A percentile compares a stretch with the other conserved stretches of the same genome.
These are phyloP conservation scores for Sorex fumeus DNA, from an alignment of 2,113 vertebrate species.

Conservation along the genomic window DNA sequence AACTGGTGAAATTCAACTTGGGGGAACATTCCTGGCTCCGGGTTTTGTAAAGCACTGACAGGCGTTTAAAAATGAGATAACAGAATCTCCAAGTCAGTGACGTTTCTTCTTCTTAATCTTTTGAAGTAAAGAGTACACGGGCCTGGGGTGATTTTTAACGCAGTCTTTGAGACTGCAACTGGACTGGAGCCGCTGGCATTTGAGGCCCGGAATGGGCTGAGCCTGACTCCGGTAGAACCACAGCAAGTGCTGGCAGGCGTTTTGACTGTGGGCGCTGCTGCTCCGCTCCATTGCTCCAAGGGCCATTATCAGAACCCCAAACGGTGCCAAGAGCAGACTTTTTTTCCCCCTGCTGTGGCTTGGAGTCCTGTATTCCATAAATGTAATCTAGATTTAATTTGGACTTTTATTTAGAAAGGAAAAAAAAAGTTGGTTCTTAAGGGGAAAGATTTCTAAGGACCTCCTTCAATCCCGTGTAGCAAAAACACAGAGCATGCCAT, in stretches of 20 bases:
- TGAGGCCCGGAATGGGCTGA: background rate
- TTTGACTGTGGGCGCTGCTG: background rate
- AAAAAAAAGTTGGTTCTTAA: constrained; percentile 68
- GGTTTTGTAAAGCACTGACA: constrained; percentile 61
- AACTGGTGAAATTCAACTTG: constrained; percentile 38
- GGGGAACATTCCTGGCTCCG: constrained; percentile 62
- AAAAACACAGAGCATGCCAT: constrained; percentile 83
- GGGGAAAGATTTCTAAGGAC: constrained; percentile 62
- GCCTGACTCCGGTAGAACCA: background rate
- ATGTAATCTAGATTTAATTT: constrained; percentile 74
- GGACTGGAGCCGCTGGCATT: background rate
- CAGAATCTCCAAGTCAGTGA: background rate
- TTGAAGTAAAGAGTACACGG: constrained; percentile 50
- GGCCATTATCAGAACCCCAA: constrained; percentile 33
- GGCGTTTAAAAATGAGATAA: background rate
- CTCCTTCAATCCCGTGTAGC: constrained; percentile 71
- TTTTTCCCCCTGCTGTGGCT: constrained; percentile 42
- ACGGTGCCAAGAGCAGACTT: constrained; percentile 30
- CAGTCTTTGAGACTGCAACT: constrained; percentile 12
- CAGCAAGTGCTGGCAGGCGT: background rate
- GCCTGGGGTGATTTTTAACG: constrained; percentile 19
- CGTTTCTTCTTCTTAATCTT: constrained; percentile 38
- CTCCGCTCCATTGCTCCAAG: background rate
- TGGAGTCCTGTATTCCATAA: constrained; percentile 68
- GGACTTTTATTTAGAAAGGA: constrained; percentile 78